phyloP scores from a whole-genome alignment of 2,797 vertebrate genomes.

The Myoxocephalus aenaeus region DNA sequence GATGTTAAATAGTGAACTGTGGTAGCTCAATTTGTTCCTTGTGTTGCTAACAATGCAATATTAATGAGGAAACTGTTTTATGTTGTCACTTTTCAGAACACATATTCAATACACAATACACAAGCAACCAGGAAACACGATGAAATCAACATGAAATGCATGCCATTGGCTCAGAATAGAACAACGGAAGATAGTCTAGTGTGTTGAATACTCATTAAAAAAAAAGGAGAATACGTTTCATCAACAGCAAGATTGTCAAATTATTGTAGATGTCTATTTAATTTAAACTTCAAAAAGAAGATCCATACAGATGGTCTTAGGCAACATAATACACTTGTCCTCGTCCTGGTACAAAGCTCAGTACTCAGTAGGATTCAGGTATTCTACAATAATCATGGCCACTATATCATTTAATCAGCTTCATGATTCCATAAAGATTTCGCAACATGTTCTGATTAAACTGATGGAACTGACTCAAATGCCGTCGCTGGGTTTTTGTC shows the following conservation, averaged over 20 bases:
- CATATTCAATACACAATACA: not conserved
- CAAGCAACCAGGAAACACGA: not conserved
- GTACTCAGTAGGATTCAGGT: not conserved
- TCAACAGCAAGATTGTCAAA: not conserved
- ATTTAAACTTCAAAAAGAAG: not conserved
- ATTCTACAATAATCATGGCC: too few relatives aligned
- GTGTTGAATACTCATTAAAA: not conserved
- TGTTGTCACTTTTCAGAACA: not conserved
- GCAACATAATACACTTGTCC: not conserved
- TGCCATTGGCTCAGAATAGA: not conserved
- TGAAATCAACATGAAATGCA: not conserved
- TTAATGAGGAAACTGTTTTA: conserved; percentile 11
- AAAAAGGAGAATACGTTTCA: not conserved
- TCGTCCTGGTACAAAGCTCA: not conserved
- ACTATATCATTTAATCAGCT: not conserved
- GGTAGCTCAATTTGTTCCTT: not conserved
- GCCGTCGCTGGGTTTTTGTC: not conserved
- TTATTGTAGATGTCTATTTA: not conserved
- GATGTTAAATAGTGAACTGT: not conserved
- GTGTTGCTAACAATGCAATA: conserved; percentile 5
- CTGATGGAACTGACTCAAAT: not conserved
- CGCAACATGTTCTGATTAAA: not conserved
- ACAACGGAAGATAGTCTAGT: not conserved
- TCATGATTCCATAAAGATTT: not conserved
- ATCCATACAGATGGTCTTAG: too few relatives aligned